Conservation (phyloP, 2,888 invertebrate genomes). For the Autographa gamma region DNA sequence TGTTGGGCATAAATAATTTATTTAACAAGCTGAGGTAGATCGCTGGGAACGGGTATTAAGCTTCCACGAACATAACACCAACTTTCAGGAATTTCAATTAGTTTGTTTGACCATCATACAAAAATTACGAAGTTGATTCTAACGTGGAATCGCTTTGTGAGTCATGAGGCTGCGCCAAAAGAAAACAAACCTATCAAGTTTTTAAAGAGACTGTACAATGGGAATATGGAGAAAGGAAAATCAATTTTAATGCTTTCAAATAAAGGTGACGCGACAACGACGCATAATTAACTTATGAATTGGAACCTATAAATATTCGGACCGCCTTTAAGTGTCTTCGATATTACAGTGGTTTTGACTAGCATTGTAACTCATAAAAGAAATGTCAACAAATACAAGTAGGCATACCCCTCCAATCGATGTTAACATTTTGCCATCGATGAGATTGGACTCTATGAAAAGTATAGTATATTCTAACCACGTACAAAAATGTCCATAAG, state of each 20-base stretch:
- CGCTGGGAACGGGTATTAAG: background rate
- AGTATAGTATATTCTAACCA: conserved; percentile 28
- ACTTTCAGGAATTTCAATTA: conserved; percentile 5
- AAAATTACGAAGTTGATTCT: conserved; percentile 1
- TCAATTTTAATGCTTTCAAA: no score
- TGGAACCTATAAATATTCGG: no score
- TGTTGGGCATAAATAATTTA: background rate
- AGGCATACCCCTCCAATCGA: no score
- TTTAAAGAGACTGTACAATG: conserved; percentile 5
- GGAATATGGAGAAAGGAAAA: no score
- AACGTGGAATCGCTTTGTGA: background rate
- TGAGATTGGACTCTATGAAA: no score
- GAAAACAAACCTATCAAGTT: background rate
- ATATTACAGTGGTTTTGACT: no score
- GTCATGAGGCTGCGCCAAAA: background rate
- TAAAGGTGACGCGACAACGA: background rate
- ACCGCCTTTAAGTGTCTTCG: no score
- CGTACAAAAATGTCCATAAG: conserved; percentile 34
- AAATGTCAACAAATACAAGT: no score
- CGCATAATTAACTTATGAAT: no score
- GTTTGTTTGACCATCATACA: conserved; percentile 1
- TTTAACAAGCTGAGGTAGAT: conserved; percentile 1
- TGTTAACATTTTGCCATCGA: no score
- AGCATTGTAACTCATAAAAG: no score
- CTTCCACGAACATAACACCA: conserved; percentile 2